These are phyloP conservation scores for Stegodyphus mimosarum DNA, from an alignment of 1,140 invertebrate species.

Conservation along the genomic window DNA sequence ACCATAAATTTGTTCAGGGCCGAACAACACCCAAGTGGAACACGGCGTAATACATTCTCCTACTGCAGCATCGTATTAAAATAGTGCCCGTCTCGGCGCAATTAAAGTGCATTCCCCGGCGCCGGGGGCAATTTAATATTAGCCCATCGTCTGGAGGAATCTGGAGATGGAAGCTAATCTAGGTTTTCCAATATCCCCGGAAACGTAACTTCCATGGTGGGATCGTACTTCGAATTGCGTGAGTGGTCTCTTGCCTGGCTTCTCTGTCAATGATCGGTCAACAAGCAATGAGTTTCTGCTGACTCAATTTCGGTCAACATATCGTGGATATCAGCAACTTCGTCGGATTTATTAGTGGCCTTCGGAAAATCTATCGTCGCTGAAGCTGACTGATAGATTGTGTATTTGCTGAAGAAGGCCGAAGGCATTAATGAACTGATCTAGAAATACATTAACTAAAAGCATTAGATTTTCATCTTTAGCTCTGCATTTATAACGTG, in stretches of 20 bases:
- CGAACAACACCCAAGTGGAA: slow-evolving; percentile 19
- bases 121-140: slow-evolving; percentile 55
- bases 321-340: slow-evolving; percentile 16
- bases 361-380: too few species aligned
- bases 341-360: neutral
- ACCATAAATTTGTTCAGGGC: slow-evolving; percentile 38
- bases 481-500: too few species aligned
- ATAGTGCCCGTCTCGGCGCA: neutral
- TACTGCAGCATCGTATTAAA: neutral
- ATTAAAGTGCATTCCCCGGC: slow-evolving; percentile 42
- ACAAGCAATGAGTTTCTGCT: neutral
- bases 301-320: slow-evolving; percentile 7
- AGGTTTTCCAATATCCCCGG: slow-evolving; percentile 45
- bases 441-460: too few species aligned
- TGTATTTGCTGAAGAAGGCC: too few species aligned
- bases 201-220: neutral
- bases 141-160: slow-evolving; percentile 37
- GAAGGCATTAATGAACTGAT: too few species aligned
- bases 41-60: neutral
- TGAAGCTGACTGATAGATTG: too few species aligned
- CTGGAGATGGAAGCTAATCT: slow-evolving; percentile 30
- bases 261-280: slow-evolving; percentile 51
- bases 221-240: slow-evolving; percentile 32
- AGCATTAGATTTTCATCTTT: too few species aligned
- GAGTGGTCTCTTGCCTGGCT: neutral